Evolutionary conservation across 2,888 invertebrate species (phyloP), one percentile per base, ranked within the genome.

Genomic region (Hoplodrina ambigua): DNA sequence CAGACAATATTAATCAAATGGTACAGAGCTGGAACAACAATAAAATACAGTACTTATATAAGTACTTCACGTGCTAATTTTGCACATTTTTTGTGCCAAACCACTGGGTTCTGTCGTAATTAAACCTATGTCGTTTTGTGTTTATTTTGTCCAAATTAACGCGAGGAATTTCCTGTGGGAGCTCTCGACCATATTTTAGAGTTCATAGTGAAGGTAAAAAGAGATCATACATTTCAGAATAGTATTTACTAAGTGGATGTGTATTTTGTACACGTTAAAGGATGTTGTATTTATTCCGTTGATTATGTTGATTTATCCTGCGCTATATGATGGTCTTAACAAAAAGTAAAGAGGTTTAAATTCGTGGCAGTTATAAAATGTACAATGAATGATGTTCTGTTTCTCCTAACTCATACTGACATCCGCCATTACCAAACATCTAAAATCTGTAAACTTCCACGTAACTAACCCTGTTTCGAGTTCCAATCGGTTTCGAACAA

Each of bases 61-160:
- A 30, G 19, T 61, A 61, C 63, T 63, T 61, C 66, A 57, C 52
- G 57, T 55, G 80, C 62, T 76, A 79, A 74, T 75, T 79, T 60
- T n/a, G 67, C 75, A 69, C 66, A 76, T 56, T 84, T 79, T 82
- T 79, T 84, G 65, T 68, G 62, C 70, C 74, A 69, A 72, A 69
- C 73, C 80, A 64, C 69, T 69, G 70, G 71, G 74, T 78, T 72
- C 61, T 52, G 66, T 81, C 75, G 82, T 85, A 81, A 85, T 81
- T 83, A 83, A 78, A 78, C 68, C 69, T 67, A 74, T 69, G 65
- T 78, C 41, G 72, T 81, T 69, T 81, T 72, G 72, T 63, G 55
- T 82, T 73, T 82, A 73, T 84, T 82, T 82, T 73, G 72, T 52
- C 67, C 37, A 84, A 82, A 82, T 81, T 81, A 84, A 73, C 75